Evolutionary conservation across 2,113 vertebrate species (phyloP), one percentile per base, ranked within the genome.

Genomic region (Urocynchramus pylzowi): DNA sequence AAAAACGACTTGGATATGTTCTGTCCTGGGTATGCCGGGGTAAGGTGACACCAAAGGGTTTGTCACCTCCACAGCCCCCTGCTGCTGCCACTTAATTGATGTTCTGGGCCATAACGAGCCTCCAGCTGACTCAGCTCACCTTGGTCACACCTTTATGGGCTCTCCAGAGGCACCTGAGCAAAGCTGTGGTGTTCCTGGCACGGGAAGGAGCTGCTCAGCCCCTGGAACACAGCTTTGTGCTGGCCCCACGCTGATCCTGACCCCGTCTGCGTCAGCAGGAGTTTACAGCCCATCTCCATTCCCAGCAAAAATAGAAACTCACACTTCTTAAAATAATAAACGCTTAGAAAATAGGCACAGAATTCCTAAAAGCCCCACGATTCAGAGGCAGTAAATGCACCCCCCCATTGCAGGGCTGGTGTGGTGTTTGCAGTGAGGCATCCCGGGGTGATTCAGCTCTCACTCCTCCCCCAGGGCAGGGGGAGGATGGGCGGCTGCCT

Each of bases 161-260:
- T 57, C 42, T 60, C 37, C 5, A 33, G 13, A 79, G 30, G 53
- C n/a, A 21, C 28, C 33, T 44, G 84, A 87, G 70, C 86, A 27
- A 0, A 5, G 2, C 1, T 35, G 0, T 4, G 0, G 3, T 2
- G 31, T 10, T 57, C 7, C 2, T 41, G 71, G 42, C 71, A 4
- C 0, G 0, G 61, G 63, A 26, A 64, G 9, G 6, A 31, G 33
- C 71, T 28, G 16, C 54, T 84, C 50, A 2, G 19, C 7, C 45
- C 2, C 1, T 20, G 19, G n/a, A 20, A 3, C 26, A 0, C 1
- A 0, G 56, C 61, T 63, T 24, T 26, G 54, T 60, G 6, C 41
- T 27, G 4, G 54, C 81, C 4, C 57, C 24, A 7, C 42, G 0
- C 47, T 4, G n/a, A 6, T 19, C 41, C 20, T 10, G 35, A 44